These are phyloP conservation scores for Mixornis gularis DNA, from an alignment of 2,113 vertebrate genomes.

Conservation along the genomic window DNA sequence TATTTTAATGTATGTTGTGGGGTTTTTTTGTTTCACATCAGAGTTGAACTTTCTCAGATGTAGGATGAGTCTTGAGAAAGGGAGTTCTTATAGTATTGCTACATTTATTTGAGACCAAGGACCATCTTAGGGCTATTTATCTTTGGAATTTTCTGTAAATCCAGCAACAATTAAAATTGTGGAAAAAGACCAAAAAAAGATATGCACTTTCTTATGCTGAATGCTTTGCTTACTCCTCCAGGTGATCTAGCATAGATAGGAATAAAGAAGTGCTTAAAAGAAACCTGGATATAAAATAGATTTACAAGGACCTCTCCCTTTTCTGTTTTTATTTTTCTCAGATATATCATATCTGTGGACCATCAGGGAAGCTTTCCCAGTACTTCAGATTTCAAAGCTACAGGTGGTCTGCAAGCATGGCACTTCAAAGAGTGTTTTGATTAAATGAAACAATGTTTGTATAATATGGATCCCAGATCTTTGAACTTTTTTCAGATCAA, in stretches of 20 bases:
- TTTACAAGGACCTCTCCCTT: conserved; percentile 31
- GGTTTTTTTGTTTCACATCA: not conserved
- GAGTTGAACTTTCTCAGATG: not conserved
- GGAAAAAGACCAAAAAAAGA: conserved; percentile 14
- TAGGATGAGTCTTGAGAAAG: not conserved
- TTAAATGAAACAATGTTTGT: conserved; percentile 79
- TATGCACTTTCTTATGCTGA: not conserved
- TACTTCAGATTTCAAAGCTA: conserved; percentile 85
- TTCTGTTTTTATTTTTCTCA: conserved; percentile 33
- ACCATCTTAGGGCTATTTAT: not conserved
- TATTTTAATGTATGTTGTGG: not conserved
- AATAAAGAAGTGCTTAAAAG: conserved; percentile 45
- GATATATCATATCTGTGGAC: conserved; percentile 9
- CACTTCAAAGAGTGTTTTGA: conserved; percentile 86
- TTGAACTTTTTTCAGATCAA: conserved; percentile 81
- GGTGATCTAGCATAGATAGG: not conserved
- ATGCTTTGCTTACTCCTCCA: conserved; percentile 17
- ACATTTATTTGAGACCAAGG: not conserved
- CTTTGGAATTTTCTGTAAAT: conserved; percentile 15
- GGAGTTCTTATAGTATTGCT: not conserved
- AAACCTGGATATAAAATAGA: conserved; percentile 66
- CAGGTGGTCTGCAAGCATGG: conserved; percentile 77
- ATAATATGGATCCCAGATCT: conserved; percentile 74
- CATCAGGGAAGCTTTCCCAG: conserved; percentile 58
- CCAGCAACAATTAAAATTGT: conserved; percentile 19